These are phyloP conservation scores for Oligia fasciuncula DNA, from an alignment of 2,888 invertebrate genomes.

Conservation along the genomic window DNA sequence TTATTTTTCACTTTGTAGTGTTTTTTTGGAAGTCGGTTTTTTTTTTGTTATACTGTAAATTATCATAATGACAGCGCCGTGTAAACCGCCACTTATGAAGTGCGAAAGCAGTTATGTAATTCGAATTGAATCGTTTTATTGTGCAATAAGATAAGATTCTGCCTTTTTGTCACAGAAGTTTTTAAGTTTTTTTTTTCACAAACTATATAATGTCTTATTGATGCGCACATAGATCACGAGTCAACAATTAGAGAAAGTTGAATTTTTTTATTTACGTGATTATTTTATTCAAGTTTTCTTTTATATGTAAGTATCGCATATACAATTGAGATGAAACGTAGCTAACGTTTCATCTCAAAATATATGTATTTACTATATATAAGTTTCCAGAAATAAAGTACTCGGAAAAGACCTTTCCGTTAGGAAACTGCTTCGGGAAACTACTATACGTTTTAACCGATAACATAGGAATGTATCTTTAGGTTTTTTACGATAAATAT, in stretches of 20 bases:
- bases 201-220: not conserved
- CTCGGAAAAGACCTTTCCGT: constrained; percentile 47
- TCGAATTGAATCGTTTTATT: not conserved
- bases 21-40: too few species aligned
- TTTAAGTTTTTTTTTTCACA: not conserved
- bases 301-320: not conserved
- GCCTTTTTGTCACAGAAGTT: not conserved
- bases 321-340: too few species aligned
- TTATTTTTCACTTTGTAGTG: too few species aligned
- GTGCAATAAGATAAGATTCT: not conserved
- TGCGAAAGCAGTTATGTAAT: not conserved
- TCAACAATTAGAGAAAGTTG: not conserved
- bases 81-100: not conserved
- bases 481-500: not conserved
- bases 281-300: not conserved
- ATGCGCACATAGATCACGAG: not conserved
- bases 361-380: constrained; percentile 27
- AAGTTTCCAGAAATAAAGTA: constrained; percentile 45
- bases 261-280: not conserved
- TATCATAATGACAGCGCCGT: not conserved
- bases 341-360: constrained; percentile 7
- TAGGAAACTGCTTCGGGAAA: constrained; percentile 37
- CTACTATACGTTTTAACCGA: constrained; percentile 15
- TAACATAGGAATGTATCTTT: constrained; percentile 9
- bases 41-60: too few species aligned